phyloP scores from a whole-genome alignment of 2,888 invertebrate genomes.

The Branchinecta sandiegonensis region DNA sequence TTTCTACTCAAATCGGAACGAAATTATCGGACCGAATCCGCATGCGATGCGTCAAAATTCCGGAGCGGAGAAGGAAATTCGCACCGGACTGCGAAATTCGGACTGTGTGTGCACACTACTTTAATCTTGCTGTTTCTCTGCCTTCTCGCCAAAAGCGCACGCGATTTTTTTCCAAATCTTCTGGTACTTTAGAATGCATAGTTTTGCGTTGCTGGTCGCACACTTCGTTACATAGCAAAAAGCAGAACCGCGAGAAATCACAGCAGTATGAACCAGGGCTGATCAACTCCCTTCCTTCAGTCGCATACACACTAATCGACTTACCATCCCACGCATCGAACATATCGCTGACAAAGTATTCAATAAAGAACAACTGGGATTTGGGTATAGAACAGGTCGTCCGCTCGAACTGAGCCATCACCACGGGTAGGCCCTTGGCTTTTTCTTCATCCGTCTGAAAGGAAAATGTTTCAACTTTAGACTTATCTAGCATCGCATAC shows the following conservation, averaged over 20 bases:
- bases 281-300: neutral
- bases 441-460: conserved; percentile 88
- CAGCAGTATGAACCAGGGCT: neutral
- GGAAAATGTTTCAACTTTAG: neutral
- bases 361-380: conserved; percentile 93
- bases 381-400: conserved; percentile 88
- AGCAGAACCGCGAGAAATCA: neutral
- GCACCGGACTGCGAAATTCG: too few species aligned
- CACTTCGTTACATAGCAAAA: neutral
- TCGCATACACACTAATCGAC: conserved; percentile 26
- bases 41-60: too few species aligned
- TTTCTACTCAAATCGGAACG: too few species aligned
- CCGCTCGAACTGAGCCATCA: conserved; percentile 97
- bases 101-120: too few species aligned
- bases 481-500: too few species aligned
- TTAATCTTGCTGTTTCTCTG: too few species aligned
- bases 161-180: too few species aligned
- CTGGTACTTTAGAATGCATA: too few species aligned
- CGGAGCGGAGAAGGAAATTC: too few species aligned
- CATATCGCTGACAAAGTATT: conserved; percentile 95
- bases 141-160: too few species aligned
- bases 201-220: too few species aligned
- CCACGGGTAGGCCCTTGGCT: conserved; percentile 68
- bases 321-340: conserved; percentile 88
- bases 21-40: too few species aligned